A percentile compares a stretch with the other conserved stretches of the same genome.
These are phyloP conservation scores for Ricordea florida DNA, from an alignment of 92 coral and sea anemone species.

Conservation along the genomic window DNA sequence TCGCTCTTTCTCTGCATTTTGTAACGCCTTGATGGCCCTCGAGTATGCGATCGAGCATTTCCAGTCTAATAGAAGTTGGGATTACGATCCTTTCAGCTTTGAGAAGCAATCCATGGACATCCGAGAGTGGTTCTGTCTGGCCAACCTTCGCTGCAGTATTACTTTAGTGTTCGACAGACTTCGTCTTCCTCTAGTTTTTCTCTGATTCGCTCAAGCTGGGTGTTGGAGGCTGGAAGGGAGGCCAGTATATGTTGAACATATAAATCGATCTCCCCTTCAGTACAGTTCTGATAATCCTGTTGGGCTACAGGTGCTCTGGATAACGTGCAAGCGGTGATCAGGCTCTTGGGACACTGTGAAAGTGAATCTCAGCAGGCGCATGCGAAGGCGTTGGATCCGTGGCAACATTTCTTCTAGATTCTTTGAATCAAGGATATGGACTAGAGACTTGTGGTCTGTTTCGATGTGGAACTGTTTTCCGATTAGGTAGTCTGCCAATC, in stretches of 20 bases:
- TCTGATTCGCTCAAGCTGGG: constrained; percentile 51
- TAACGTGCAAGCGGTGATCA: constrained; percentile 48
- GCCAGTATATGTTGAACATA: constrained; percentile 47
- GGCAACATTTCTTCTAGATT: constrained; percentile 45
- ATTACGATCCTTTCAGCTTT: too few species aligned
- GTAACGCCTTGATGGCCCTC: too few species aligned
- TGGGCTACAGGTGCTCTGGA: constrained; percentile 50
- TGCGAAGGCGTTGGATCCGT: constrained; percentile 37
- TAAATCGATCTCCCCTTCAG: constrained; percentile 65
- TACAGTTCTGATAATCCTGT: not conserved
- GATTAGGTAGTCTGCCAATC: constrained; percentile 21
- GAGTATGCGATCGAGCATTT: too few species aligned
- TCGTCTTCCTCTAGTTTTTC: constrained; percentile 56
- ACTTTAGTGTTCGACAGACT: constrained; percentile 41
- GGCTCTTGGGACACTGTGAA: constrained; percentile 51
- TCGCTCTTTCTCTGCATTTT: too few species aligned
- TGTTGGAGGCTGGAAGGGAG: constrained; percentile 55
- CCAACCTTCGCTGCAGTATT: constrained; percentile 58
- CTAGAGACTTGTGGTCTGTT: constrained; percentile 69
- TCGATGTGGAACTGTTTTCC: constrained; percentile 43
- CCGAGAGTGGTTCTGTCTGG: constrained; percentile 52
- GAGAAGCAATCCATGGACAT: too few species aligned
- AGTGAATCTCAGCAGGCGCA: constrained; percentile 51
- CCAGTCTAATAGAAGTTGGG: too few species aligned
- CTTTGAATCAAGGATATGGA: constrained; percentile 32